These are phyloP conservation scores for Tuberolachnus salignus DNA, from an alignment of 2,888 invertebrate genomes.

Conservation along the genomic window DNA sequence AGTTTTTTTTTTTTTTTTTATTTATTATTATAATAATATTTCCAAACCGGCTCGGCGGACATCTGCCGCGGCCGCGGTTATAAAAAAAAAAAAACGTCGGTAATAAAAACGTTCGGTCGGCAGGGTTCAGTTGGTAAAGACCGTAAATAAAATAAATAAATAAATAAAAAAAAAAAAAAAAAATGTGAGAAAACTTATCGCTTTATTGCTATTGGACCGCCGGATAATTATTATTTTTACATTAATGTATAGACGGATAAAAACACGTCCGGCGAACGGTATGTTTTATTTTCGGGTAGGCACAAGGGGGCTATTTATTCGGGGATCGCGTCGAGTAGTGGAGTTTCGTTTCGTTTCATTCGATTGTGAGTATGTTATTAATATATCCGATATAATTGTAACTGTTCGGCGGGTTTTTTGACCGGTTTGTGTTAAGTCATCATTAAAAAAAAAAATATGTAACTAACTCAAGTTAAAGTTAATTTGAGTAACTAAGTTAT, in stretches of 20 bases:
- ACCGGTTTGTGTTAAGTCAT: too few species aligned
- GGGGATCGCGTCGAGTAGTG: conserved; percentile 23
- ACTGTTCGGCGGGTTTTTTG: too few species aligned
- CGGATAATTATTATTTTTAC: conserved; percentile 9
- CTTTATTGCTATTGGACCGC: not conserved
- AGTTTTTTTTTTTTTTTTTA: not conserved
- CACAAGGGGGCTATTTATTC: not conserved
- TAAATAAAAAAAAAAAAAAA: too few species aligned
- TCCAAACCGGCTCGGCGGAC: conserved; percentile 12
- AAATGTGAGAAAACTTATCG: not conserved
- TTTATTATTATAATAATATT: not conserved
- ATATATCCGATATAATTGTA: too few species aligned
- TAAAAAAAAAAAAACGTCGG: not conserved
- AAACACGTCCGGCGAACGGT: conserved; percentile 40
- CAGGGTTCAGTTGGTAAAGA: not conserved
- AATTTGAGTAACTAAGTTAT: too few species aligned
- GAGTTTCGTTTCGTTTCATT: not conserved
- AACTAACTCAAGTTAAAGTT: too few species aligned
- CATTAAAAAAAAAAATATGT: too few species aligned
- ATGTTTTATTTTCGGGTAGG: conserved; percentile 22
- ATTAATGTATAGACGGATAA: conserved; percentile 4
- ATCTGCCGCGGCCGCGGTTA: not conserved
- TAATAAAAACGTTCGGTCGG: not conserved
- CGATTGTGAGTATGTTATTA: too few species aligned
- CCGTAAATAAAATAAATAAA: not conserved